These are phyloP conservation scores for Platyrinchus mystaceus DNA, from an alignment of 2,797 vertebrate species.

Conservation along the genomic window DNA sequence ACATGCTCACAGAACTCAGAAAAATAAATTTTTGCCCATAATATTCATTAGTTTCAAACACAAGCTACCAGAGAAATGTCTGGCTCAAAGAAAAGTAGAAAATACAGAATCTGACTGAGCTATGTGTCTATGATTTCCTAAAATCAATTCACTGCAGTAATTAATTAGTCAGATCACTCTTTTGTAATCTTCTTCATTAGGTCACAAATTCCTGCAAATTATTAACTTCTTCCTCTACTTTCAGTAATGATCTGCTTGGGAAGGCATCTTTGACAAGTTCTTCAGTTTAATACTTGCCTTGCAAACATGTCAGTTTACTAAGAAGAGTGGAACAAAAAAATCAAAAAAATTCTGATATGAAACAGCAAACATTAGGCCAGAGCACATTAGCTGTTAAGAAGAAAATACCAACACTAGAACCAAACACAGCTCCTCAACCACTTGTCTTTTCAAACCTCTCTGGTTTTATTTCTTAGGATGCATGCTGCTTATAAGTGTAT, in stretches of 20 bases:
- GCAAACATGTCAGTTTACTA: not conserved
- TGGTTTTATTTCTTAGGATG: not conserved
- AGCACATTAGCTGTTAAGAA: not conserved
- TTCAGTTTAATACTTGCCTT: not conserved
- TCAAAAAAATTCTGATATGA: not conserved
- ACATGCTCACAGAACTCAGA: not conserved
- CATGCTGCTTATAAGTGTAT: not conserved
- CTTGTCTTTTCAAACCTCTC: not conserved
- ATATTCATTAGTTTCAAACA: not conserved
- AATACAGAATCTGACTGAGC: not conserved
- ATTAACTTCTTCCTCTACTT: not conserved
- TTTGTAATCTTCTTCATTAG: not conserved
- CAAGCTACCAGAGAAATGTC: not conserved
- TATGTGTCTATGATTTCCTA: not conserved
- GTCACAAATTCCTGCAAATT: not conserved
- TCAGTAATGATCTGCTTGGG: not conserved
- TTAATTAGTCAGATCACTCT: not conserved
- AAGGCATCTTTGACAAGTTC: not conserved
- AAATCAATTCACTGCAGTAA: not conserved
- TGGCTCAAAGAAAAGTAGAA: not conserved
- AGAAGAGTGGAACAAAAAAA: not conserved
- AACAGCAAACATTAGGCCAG: not conserved
- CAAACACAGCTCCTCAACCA: constrained; percentile 1
- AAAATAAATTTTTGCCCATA: not conserved
- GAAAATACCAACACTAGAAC: not conserved